Evolutionary conservation across 1,140 invertebrate genomes (phyloP), one percentile per base, ranked within the genome.

Genomic region (Cyrtorhinus lividipennis): DNA sequence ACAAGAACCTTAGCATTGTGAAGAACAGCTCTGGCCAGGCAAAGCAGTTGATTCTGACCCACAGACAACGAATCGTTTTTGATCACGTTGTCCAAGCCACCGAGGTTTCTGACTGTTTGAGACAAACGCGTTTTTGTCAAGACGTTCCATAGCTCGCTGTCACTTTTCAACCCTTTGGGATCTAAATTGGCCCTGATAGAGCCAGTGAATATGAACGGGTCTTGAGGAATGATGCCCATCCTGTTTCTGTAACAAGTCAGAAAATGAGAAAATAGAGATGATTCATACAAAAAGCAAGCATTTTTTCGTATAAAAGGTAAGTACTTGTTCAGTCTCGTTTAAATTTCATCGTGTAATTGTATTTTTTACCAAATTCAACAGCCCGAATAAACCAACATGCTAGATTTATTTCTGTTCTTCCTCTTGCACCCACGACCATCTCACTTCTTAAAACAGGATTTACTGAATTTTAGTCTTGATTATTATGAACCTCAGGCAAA

Each of bases 201-300:
- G 1, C 92, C 93, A 71, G 78, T 78, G 74, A 96, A 98, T 46
- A 98, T 76, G 72, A 97, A 93, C 5, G 95, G 91, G 71, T 93
- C 88, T 76, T 98, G 95, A 0, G 94, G 91, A 69, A 98, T 95
- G 66, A 96, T 85, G 20, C 88, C 88, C 61, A 98, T 75, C 15
- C 85, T 80, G 3, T 87, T 88, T 67, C 91, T 90, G 69, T 13
- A 73, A 73, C 45, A 66, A n/a, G n/a, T n/a, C n/a, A n/a, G n/a
- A n/a, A n/a, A n/a, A n/a, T n/a, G n/a, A n/a, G n/a, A n/a, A n/a
- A n/a, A n/a, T n/a, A n/a, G n/a, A n/a, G n/a, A n/a, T n/a, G n/a
- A n/a, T n/a, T n/a, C n/a, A n/a, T n/a, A n/a, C n/a, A n/a, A n/a
- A n/a, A n/a, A n/a, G n/a, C n/a, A n/a, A n/a, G n/a, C n/a, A n/a